Conservation (phyloP, 2,797 vertebrate species). For the Betta splendens region DNA sequence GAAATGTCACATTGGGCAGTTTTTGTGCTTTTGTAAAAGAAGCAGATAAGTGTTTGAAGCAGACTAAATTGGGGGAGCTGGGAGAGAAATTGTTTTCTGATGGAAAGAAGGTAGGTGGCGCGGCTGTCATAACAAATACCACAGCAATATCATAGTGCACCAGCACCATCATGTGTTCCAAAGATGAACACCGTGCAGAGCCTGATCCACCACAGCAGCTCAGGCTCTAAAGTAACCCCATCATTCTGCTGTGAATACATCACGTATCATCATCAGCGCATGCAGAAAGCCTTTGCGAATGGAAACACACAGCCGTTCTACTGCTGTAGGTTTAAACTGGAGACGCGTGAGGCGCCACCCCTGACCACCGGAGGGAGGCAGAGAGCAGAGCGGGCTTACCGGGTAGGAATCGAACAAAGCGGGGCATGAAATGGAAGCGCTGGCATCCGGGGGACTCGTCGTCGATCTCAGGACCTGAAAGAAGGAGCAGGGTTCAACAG, state of each 20-base stretch:
- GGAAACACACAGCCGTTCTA: background rate
- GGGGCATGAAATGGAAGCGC: slow-evolving; percentile 97
- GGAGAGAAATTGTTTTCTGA: slow-evolving; percentile 58
- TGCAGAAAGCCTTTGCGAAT: background rate
- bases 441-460: slow-evolving; percentile 81
- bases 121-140: slow-evolving; percentile 34
- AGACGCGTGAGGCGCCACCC: background rate
- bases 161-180: slow-evolving; percentile 72
- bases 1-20: slow-evolving; percentile 26
- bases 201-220: background rate
- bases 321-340: background rate
- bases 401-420: slow-evolving; percentile 95
- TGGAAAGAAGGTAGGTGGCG: slow-evolving; percentile 56
- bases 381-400: slow-evolving; percentile 75
- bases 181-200: slow-evolving; percentile 40
- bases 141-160: slow-evolving; percentile 33
- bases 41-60: slow-evolving; percentile 52
- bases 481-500: slow-evolving; percentile 11
- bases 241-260: background rate
- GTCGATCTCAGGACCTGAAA: slow-evolving; percentile 87
- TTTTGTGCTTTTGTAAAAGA: slow-evolving; percentile 44
- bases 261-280: background rate
- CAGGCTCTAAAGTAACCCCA: background rate
- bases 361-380: slow-evolving; percentile 32
- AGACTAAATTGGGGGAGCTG: slow-evolving; percentile 56